Percentiles rank a stretch among this genome's conserved stretches.
phyloP scores from a whole-genome alignment of 1,140 invertebrate genomes.

The Drusus annulatus region DNA sequence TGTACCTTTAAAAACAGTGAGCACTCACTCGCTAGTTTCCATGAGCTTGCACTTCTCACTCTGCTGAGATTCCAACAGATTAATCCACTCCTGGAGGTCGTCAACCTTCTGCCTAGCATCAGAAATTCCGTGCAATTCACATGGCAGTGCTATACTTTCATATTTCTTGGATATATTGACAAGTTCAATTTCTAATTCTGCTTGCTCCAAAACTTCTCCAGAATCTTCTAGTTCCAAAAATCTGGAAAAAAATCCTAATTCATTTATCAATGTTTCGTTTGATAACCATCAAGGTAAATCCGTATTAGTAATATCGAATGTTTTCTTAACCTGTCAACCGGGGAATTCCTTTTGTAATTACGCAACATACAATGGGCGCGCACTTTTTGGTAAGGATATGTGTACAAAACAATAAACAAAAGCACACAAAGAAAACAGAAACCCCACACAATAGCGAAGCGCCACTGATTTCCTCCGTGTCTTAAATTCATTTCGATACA shows the following conservation, averaged over 20 bases:
- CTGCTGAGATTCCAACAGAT: slow-evolving; percentile 5
- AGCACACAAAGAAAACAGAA: no score
- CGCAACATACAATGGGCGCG: no score
- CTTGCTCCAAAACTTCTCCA: slow-evolving; percentile 21
- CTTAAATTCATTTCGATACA: no score
- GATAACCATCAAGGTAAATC: no score
- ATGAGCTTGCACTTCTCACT: neutral
- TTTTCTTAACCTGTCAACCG: no score
- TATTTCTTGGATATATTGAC: slow-evolving; percentile 14
- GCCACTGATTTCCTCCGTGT: no score
- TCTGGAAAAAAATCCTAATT: neutral
- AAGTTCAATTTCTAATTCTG: slow-evolving; percentile 9
- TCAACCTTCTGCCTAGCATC: neutral
- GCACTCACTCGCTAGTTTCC: neutral
- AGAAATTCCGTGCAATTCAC: neutral
- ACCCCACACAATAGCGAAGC: no score
- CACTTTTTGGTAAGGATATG: no score
- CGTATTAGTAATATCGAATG: no score
- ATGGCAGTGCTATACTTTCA: slow-evolving; percentile 1
- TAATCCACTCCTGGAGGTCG: neutral
- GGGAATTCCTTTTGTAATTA: no score
- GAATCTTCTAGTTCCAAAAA: slow-evolving; percentile 18
- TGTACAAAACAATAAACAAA: no score
- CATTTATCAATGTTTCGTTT: neutral
- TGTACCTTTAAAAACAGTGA: neutral